Conservation (phyloP, 2,797 vertebrate species). For the Danio albolineatus region DNA sequence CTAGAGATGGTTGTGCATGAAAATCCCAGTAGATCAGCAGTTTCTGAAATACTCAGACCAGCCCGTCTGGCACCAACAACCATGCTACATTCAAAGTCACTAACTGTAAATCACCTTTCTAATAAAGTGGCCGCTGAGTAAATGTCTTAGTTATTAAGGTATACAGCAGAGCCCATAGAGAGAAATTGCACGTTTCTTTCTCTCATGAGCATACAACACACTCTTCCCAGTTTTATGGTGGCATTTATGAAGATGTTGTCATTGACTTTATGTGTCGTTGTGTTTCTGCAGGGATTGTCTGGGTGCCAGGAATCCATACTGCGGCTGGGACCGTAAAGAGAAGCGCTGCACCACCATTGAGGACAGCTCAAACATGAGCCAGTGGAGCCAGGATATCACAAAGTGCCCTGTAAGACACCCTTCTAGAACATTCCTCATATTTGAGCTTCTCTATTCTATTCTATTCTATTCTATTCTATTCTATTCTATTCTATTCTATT, state of each 20-base stretch:
- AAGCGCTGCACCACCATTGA: conserved; percentile 90
- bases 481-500: no score
- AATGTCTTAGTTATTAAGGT: no score
- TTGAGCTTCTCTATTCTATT: no score
- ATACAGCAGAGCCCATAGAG: no score
- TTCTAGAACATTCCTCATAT: conserved; percentile 7
- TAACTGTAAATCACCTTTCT: no score
- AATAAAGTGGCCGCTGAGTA: no score
- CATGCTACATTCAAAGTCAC: no score
- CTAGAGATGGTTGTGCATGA: no score
- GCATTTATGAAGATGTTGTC: neutral
- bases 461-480: no score
- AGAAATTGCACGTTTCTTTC: neutral
- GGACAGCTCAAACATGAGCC: conserved; percentile 91
- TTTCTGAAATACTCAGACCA: no score
- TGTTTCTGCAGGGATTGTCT: conserved; percentile 81
- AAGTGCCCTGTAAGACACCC: conserved; percentile 86
- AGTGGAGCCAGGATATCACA: conserved; percentile 92
- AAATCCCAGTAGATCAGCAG: no score
- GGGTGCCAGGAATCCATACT: conserved; percentile 95
- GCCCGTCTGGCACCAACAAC: no score
- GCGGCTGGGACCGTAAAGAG: conserved; percentile 91
- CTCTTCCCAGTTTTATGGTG: neutral
- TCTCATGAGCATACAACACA: neutral
- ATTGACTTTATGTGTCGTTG: conserved; percentile 19